Conservation (phyloP, 2,888 invertebrate species). For the Andrena fulva region DNA sequence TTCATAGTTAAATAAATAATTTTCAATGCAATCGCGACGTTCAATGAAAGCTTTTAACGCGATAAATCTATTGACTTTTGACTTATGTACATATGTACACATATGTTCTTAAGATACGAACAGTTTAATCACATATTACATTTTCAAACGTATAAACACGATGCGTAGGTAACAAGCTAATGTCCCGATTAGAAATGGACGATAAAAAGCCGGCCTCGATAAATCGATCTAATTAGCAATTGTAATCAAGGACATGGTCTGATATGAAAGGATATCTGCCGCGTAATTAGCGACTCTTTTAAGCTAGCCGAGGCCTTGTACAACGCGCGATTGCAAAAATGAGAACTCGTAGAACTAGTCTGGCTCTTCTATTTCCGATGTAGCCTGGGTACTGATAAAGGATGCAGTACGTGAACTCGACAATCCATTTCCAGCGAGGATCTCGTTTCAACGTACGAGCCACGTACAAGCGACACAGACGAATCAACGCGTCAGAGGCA, state of each 20-base stretch:
- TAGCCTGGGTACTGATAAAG: slow-evolving; percentile 36
- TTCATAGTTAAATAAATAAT: no score
- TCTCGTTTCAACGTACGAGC: slow-evolving; percentile 25
- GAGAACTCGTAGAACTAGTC: slow-evolving; percentile 18
- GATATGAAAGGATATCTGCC: background rate
- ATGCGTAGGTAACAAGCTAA: background rate
- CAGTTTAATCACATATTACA: background rate
- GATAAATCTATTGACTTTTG: no score
- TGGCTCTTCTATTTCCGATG: slow-evolving; percentile 39
- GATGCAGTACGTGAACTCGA: slow-evolving; percentile 47
- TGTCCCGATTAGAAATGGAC: background rate
- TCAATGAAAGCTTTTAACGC: no score
- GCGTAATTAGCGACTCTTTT: slow-evolving; percentile 37
- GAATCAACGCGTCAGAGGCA: slow-evolving; percentile 47
- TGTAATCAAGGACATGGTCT: slow-evolving; percentile 9
- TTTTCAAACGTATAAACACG: background rate
- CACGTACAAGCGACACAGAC: slow-evolving; percentile 36
- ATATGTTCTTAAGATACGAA: background rate
- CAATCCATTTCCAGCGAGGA: slow-evolving; percentile 51
- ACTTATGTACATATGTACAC: no score
- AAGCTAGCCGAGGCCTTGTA: slow-evolving; percentile 30
- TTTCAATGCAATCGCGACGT: no score
- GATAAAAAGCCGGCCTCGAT: background rate
- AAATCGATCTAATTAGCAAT: slow-evolving; percentile 33
- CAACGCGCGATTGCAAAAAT: slow-evolving; percentile 26